Base-by-base conservation (phyloP, 1,140 invertebrate species). In the Caenorhabditis latens region DNA sequence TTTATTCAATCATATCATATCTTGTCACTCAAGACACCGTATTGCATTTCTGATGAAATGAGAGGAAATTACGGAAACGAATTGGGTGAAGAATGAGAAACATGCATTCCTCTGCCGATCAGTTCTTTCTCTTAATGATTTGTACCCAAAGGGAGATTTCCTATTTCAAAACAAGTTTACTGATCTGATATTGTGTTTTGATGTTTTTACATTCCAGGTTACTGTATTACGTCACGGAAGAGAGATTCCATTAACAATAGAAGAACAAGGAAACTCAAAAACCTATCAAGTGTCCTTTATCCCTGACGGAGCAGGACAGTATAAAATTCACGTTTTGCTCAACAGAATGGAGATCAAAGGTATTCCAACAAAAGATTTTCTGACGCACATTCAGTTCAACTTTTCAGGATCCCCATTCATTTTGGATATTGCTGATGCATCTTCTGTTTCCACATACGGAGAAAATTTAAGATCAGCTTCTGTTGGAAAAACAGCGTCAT, bases 331-430 rank as follows among this genome's bases (percentile, higher is more conserved):
- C 91, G 95, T 98, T 19, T 97, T 97, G 90, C 99, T 98, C 92
- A 99, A 98, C 93, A 96, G 96, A 6, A 96, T 96, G 89, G 97
- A 98, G 91, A 96, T 99, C n/a, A 96, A 96, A 94, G 97, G 97
- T 93, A 95, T 95, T 91, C 75, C 21, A 46, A n/a, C 43, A 21
- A 84, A 85, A 16, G 58, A 86, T 46, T 61, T 86, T 19, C 40
- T 86, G 0, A 71, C n/a, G 2, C 48, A 48, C 85, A 48, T 89
- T 32, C 13, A 84, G 46, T 79, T 2, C 21, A 50, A 4, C 65
- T 83, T 57, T 71, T 16, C 67, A 95, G 94, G 94, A n/a, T 94
- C 94, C 14, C 94, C 94, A 48, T 95, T 94, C 90, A 93, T 92
- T 86, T 84, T 94, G 91, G 93, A 94, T 90, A 93, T 94, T 58